A percentile compares a stretch with the other conserved stretches of the same genome.
phyloP scores from a whole-genome alignment of 2,113 vertebrate species.

The Hassar affinis region DNA sequence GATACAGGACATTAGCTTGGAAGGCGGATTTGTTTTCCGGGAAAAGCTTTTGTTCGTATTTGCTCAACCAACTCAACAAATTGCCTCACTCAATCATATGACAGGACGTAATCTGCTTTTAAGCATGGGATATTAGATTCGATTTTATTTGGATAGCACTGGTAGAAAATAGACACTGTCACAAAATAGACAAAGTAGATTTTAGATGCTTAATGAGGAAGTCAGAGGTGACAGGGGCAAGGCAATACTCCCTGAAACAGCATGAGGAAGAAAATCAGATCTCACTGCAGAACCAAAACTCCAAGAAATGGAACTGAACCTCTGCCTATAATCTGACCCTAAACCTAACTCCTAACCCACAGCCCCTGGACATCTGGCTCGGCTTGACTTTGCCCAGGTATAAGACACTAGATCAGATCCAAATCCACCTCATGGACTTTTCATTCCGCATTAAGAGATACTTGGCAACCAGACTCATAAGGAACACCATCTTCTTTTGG shows the following conservation, averaged over 20 bases:
- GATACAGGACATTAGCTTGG: conserved; percentile 7
- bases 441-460: neutral
- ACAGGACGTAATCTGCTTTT: neutral
- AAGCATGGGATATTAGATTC: neutral
- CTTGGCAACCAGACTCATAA: neutral
- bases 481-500: neutral
- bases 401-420: neutral
- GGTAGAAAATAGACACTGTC: neutral
- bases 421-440: neutral
- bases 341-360: neutral
- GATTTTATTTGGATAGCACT: neutral
- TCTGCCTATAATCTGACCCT: neutral
- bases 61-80: neutral
- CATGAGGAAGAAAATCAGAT: neutral
- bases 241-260: neutral
- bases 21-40: conserved; percentile 4
- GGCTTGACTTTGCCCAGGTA: neutral
- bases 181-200: neutral
- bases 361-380: neutral
- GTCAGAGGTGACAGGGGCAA: neutral
- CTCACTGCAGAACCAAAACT: neutral
- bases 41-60: neutral
- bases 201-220: neutral
- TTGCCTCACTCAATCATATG: neutral
- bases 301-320: neutral